phyloP scores from a whole-genome alignment of 1,140 invertebrate genomes.

The Nasonia vitripennis region DNA sequence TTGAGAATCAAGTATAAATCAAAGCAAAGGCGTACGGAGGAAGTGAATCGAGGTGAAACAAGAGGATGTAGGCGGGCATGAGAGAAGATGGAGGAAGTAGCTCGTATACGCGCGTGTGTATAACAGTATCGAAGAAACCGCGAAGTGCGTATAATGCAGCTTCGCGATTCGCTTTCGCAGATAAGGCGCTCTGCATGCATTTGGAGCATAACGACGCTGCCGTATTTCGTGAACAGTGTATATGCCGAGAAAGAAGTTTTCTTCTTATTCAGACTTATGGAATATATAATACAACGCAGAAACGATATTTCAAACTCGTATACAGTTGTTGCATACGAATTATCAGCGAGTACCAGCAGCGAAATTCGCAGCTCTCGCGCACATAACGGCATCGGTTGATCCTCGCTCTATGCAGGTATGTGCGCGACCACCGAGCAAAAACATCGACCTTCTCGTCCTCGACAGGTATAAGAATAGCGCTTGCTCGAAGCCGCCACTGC shows the following conservation, averaged over 20 bases:
- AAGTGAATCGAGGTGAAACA: constrained; percentile 34
- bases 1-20: constrained; percentile 42
- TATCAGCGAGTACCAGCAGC: background rate
- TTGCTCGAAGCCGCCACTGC: background rate
- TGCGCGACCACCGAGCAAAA: too few relatives aligned
- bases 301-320: background rate
- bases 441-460: background rate
- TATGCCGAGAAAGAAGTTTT: background rate
- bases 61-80: constrained; percentile 31
- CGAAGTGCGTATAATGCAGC: background rate
- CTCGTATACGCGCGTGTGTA: background rate
- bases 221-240: background rate
- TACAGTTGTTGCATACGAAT: background rate
- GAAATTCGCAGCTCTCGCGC: too few relatives aligned
- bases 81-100: background rate
- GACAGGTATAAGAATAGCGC: background rate
- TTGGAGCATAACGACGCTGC: background rate
- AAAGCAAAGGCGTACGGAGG: constrained; percentile 12
- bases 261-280: background rate
- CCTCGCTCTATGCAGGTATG: background rate
- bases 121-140: background rate
- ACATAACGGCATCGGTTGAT: background rate
- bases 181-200: background rate
- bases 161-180: constrained; percentile 10
- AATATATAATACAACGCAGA: background rate